Base-by-base conservation (phyloP, 2,113 vertebrate genomes). In the Hassar affinis region DNA sequence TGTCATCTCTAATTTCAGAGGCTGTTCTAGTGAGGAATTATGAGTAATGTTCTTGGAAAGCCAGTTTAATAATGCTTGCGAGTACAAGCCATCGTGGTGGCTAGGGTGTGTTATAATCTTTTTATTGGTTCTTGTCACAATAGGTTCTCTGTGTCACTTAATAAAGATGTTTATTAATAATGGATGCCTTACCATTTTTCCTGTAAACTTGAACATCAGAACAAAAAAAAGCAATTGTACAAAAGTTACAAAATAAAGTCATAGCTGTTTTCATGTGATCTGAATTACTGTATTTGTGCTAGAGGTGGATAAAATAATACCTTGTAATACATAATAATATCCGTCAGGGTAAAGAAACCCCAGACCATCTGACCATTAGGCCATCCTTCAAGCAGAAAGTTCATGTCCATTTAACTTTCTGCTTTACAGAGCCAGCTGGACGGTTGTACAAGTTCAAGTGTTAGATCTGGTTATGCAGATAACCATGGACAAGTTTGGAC, bases 131-230 rank as follows among this genome's bases (percentile, higher is more conserved):
- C 49, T 20, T 30, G 49, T 75, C 30, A 74, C 71, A 51, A 51
- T 27, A 49, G 45, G n/a, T 74, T 72, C 12, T 72, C 22, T 47
- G 69, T 72, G 69, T 47, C 49, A 45, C 30, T 15, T 74, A 74
- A 75, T 75, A 52, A 75, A 52, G 49, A 30, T 52, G 49, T 33
- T 75, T 52, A 52, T 75, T 75, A 52, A 75, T 75, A 52, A 75
- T 52, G 5, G 42, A 75, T 75, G n/a, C 6, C 20, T 30, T 52
- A 47, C 27, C 49, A 52, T 52, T 75, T 8, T 20, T 75, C 49
- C 27, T 52, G n/a, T 52, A 10, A 52, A 52, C n/a, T 33, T 75
- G 45, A 6, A 61, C 38, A 61, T 61, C 25, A 33, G 77, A 56
- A 61, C 30, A 1, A 25, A 78, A 78, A 78, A 51, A 12, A 11